Evolutionary conservation across 2,797 vertebrate genomes (phyloP).

Genomic region (Ammospiza maritima): DNA sequence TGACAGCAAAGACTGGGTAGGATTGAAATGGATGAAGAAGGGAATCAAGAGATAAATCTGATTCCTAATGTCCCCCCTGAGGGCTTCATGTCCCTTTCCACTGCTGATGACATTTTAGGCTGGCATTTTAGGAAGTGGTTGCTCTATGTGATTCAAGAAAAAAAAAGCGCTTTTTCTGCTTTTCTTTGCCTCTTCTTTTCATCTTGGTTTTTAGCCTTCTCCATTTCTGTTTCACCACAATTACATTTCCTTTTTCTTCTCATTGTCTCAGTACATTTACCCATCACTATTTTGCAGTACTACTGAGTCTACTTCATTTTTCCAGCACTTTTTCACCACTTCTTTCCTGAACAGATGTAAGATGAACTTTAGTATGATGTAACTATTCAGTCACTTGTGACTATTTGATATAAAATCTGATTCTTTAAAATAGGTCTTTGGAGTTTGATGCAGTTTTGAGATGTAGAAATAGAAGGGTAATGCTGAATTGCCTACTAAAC

Average conservation of each 20-base stretch:
- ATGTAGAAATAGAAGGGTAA: neutral
- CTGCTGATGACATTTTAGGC: neutral
- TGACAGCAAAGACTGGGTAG: neutral
- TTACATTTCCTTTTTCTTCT: conserved; percentile 40
- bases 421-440: neutral
- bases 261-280: neutral
- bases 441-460: neutral
- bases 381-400: neutral
- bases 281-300: neutral
- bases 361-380: neutral
- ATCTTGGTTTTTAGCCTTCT: neutral
- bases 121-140: conserved; percentile 9
- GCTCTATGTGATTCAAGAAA: neutral
- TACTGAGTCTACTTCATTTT: neutral
- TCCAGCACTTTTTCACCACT: neutral
- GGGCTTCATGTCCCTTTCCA: neutral
- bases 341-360: neutral
- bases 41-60: neutral
- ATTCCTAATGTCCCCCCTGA: neutral
- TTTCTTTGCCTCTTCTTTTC: conserved; percentile 12
- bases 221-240: neutral
- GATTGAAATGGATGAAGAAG: neutral
- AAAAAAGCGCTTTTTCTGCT: neutral
- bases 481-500: neutral
- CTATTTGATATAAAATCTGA: neutral